Evolutionary conservation across 1,140 invertebrate species (phyloP).

Genomic region (Saxidomus purpurata): DNA sequence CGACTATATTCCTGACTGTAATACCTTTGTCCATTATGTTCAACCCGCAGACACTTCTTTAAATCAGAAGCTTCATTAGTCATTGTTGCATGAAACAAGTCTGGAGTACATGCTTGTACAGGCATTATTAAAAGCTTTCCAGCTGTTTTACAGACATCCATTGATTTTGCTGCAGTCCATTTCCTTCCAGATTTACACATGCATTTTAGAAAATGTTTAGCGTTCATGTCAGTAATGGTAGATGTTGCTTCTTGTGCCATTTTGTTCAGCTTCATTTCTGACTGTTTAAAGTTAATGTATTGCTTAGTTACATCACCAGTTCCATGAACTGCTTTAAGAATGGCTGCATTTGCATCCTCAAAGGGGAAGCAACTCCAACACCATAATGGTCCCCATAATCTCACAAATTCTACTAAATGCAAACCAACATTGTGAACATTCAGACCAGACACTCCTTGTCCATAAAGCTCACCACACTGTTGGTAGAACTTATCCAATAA

Average conservation of each 20-base stretch:
- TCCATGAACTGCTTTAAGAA: constrained; percentile 69
- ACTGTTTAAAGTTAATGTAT: constrained; percentile 46
- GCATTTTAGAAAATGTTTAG: background rate
- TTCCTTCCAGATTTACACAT: background rate
- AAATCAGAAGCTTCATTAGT: background rate
- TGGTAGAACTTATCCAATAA: constrained; percentile 51
- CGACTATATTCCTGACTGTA: background rate
- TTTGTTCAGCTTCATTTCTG: constrained; percentile 15
- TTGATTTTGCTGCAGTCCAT: no score
- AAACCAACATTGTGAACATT: constrained; percentile 63
- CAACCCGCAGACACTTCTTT: background rate
- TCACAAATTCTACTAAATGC: constrained; percentile 55
- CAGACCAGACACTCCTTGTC: constrained; percentile 54
- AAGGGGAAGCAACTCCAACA: constrained; percentile 67
- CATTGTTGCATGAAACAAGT: constrained; percentile 12
- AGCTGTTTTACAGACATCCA: no score
- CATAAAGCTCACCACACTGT: constrained; percentile 45
- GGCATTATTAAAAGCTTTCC: no score
- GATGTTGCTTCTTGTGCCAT: constrained; percentile 36
- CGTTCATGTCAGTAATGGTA: constrained; percentile 2
- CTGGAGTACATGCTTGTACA: no score
- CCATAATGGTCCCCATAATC: constrained; percentile 66
- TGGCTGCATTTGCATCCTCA: constrained; percentile 61
- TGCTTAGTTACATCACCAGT: constrained; percentile 63
- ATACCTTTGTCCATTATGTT: background rate